Evolutionary conservation across 2,113 vertebrate species (phyloP), one percentile per base, ranked within the genome.

Genomic region (Halichoerus grypus): DNA sequence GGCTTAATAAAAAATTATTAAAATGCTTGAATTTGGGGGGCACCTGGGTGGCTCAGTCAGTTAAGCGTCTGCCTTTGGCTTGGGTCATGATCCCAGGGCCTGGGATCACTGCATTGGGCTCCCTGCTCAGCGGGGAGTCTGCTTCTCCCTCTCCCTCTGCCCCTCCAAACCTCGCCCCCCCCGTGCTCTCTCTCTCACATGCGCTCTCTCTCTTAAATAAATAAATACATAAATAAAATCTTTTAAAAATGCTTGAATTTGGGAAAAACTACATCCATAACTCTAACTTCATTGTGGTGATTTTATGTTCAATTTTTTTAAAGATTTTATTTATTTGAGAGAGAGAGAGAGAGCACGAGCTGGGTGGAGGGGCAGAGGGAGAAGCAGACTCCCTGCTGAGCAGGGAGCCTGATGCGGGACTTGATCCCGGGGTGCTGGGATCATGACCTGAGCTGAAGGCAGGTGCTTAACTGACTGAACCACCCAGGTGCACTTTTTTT

Each of bases 11-110:
- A 85, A 80, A 61, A 18, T 59, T 91, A 42, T 85, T 53, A 63
- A 90, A 90, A 87, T 59, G 26, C 49, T 96, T 65, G 8, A 55
- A 88, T 92, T 93, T 89, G 83, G 67, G 11, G 18, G 33, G 65
- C 7, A 9, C 65, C 65, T 69, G 16, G 15, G 67, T 69, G 67
- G 67, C 67, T 69, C 67, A 19, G 65, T 69, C 1, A 7, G 67
- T 18, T 69, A 69, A n/a, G 33, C 16, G 0, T n/a, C 7, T n/a
- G 33, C 67, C 33, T 69, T n/a, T 19, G 7, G 33, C 5, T 69
- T 16, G 19, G 67, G 67, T 69, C 67, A 69, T 69, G 33, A n/a
- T 69, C 67, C 33, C 14, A 14, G 15, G 65, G 65, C 65, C 65
- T 69, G 33, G 65, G 33, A 19, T 69, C 65, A n/a, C 65, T 67